Base-by-base conservation (phyloP, 2,888 invertebrate species). In the Acronicta aceris region DNA sequence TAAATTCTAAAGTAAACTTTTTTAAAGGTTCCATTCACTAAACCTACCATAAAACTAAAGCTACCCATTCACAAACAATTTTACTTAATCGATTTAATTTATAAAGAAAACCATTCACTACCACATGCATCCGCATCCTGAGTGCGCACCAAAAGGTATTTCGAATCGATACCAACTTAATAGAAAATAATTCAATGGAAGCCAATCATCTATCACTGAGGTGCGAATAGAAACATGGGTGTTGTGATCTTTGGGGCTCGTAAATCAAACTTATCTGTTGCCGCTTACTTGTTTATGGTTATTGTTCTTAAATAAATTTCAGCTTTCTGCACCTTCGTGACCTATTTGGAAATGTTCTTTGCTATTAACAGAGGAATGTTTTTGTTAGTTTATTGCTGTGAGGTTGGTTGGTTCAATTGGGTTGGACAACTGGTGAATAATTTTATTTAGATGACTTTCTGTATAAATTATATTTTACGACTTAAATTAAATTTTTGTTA, bases 191-290 rank as follows among this genome's bases (percentile, higher is more conserved):
- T 66, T 79, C 79, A 70, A 48, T 56, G 6, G 57, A 38, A 68
- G 49, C 58, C 77, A 57, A 71, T 71, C 67, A 68, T 81, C 66
- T 62, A 79, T 82, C 79, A 71, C 59, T 17, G 46, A 48, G 65
- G 72, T 79, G 79, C 61, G 68, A 61, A 71, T 43, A 48, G 47
- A 69, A 68, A 81, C 76, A 74, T 56, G 58, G n/a, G 71, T 70
- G 27, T 67, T 70, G 58, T 57, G 62, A 65, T 67, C 54, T 62
- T 46, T 66, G 66, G 59, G 59, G 41, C 64, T 51, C 53, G 55
- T 82, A 81, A 81, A 80, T 82, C 81, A 81, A 74, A 80, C 63
- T 78, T 79, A 82, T 81, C 78, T 77, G 42, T 59, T 63, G 57
- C 52, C 46, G 49, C 48, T 61, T 60, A 57, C 67, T 71, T 63